A percentile compares a stretch with the other conserved stretches of the same genome.
Conservation (phyloP, 2,113 vertebrate genomes). For the Edolisoma coerulescens region DNA sequence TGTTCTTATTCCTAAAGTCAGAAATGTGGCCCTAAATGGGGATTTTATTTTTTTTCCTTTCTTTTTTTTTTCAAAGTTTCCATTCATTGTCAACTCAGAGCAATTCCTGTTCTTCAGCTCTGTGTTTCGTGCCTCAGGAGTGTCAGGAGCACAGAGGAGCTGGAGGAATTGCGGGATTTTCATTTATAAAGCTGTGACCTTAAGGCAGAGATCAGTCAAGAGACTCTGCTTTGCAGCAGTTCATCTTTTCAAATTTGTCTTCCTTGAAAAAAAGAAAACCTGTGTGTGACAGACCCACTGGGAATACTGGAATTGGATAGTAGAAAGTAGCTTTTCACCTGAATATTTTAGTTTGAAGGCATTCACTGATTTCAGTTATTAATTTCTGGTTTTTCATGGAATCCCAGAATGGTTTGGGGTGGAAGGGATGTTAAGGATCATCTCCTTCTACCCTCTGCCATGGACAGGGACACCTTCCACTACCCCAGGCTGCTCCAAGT, state of each 20-base stretch:
- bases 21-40: background rate
- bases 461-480: background rate
- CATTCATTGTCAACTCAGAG: background rate
- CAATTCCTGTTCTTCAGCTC: background rate
- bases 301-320: background rate
- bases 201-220: background rate
- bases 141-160: background rate
- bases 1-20: background rate
- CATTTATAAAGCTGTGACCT: background rate
- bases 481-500: background rate
- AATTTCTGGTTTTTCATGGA: background rate
- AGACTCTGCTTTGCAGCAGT: background rate
- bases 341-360: background rate
- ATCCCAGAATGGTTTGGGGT: background rate
- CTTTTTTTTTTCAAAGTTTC: background rate
- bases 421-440: background rate
- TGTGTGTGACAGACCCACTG: accelerated
- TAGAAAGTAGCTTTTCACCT: background rate
- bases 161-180: background rate
- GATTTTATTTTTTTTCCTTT: background rate
- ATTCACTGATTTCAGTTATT: background rate
- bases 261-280: background rate
- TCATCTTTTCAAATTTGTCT: background rate
- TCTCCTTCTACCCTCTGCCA: accelerated
- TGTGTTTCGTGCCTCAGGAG: background rate